A percentile compares a stretch with the other conserved stretches of the same genome.
Evolutionary conservation across 2,888 invertebrate species (phyloP).

Genomic region (Caenorhabditis plicata): DNA sequence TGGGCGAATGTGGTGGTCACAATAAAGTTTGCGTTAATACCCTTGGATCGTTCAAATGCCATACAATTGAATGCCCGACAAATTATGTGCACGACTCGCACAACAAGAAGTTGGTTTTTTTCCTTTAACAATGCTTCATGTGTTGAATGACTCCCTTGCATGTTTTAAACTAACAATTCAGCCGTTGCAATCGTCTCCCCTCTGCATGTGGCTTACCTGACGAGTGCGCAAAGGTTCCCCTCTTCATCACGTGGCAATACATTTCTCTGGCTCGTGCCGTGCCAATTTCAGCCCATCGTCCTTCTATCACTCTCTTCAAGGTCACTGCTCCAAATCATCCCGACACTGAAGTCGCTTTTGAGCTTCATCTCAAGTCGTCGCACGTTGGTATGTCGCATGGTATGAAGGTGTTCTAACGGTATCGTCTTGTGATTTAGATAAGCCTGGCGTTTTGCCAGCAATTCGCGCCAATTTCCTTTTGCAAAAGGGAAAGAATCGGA

Average conservation of each 20-base stretch:
- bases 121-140: not conserved
- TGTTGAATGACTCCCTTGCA: not conserved
- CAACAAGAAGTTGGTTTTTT: constrained; percentile 77
- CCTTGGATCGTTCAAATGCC: constrained; percentile 84
- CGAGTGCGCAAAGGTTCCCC: constrained; percentile 70
- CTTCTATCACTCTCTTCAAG: constrained; percentile 80
- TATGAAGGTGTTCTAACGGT: not conserved
- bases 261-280: constrained; percentile 84
- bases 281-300: constrained; percentile 71
- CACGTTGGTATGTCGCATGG: constrained; percentile 39
- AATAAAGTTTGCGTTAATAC: constrained; percentile 85
- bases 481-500: constrained; percentile 64
- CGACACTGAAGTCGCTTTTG: constrained; percentile 67
- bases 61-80: constrained; percentile 80
- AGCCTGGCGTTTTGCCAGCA: constrained; percentile 62
- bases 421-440: constrained; percentile 24
- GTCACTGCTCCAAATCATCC: constrained; percentile 65
- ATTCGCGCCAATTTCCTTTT: constrained; percentile 67
- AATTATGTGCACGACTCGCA: constrained; percentile 80
- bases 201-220: constrained; percentile 71
- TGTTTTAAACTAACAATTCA: constrained; percentile 20
- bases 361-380: constrained; percentile 66
- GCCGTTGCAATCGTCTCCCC: constrained; percentile 67
- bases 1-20: constrained; percentile 68
- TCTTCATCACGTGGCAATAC: constrained; percentile 87